Base-by-base conservation (phyloP, 2,797 vertebrate genomes). In the Pristis pectinata region DNA sequence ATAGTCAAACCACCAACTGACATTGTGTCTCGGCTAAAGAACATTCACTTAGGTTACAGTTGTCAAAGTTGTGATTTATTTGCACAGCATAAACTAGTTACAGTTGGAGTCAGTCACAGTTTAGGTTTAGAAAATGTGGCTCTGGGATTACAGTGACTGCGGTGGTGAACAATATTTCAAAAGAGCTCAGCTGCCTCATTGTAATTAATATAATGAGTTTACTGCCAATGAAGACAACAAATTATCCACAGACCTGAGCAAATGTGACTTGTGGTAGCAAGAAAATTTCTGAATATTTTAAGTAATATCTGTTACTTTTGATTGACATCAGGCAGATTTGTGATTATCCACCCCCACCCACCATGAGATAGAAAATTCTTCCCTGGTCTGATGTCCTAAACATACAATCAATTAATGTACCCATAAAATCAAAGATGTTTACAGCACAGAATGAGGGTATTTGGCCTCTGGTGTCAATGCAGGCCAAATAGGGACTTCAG, bases 211-310 rank as follows among this genome's bases (percentile, higher is more conserved):
- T 89, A 64, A 89, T 22, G 34, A 64, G 56, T 89, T 89, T 17
- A n/a, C n/a, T 64, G 30, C 89, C 85, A 61, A n/a, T 89, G 85
- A 89, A 61, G 85, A 59, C 56, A 89, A 89, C 89, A 85, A 61
- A 89, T 89, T 37, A 89, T 89, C 30, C 85, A 19, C 34, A 89
- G 34, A 19, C 17, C 53, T 37, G 56, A 61, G 34, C 56, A 64
- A 89, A n/a, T 85, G 24, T 85, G 15, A 59, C 53, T 56, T 61
- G 85, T 34, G 59, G 56, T 6, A 37, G 85, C 56, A 19, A 37
- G 85, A 61, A 64, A 34, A 89, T 89, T 89, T 89, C 34, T 61
- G 85, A 0, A 89, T n/a, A 89, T 61, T 61, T 89, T 61, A 89
- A 61, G 6, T 34, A 17, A 89, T 59, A 37, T 56, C 5, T 61